Percentiles rank a stretch among this genome's conserved stretches.
phyloP scores from a whole-genome alignment of 1,140 invertebrate genomes.

The Stenopsyche tienmushanensis region DNA sequence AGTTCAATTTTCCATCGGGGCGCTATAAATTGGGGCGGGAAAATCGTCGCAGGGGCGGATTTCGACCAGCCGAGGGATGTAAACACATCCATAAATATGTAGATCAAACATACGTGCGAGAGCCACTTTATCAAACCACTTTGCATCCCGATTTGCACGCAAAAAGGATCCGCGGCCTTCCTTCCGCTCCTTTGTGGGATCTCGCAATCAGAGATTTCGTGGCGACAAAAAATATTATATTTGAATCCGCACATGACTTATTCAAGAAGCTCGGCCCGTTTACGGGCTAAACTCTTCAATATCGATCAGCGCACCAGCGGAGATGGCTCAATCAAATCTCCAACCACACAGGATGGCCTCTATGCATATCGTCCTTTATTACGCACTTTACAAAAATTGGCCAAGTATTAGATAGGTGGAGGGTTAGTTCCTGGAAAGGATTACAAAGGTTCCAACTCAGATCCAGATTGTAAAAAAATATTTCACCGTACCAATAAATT shows the following conservation, averaged over 20 bases:
- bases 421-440: too few species aligned
- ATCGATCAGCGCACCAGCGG: background rate
- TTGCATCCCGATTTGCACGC: slow-evolving; percentile 12
- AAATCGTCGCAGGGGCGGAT: slow-evolving; percentile 16
- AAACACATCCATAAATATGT: slow-evolving; percentile 10
- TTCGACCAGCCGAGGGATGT: background rate
- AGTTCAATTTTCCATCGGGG: slow-evolving; percentile 26
- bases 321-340: background rate
- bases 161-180: background rate
- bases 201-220: background rate
- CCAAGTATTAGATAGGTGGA: too few species aligned
- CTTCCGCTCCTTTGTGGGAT: background rate
- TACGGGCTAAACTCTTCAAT: background rate
- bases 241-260: background rate
- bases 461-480: too few species aligned
- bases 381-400: too few species aligned
- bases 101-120: slow-evolving; percentile 18
- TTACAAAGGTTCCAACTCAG: too few species aligned
- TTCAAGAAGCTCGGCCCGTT: background rate
- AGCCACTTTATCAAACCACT: slow-evolving; percentile 27
- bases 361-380: too few species aligned
- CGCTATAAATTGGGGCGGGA: slow-evolving; percentile 7
- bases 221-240: background rate
- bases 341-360: too few species aligned
- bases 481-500: too few species aligned